These are phyloP conservation scores for Steinernema feltiae DNA, from an alignment of 1,140 invertebrate genomes.

Conservation along the genomic window DNA sequence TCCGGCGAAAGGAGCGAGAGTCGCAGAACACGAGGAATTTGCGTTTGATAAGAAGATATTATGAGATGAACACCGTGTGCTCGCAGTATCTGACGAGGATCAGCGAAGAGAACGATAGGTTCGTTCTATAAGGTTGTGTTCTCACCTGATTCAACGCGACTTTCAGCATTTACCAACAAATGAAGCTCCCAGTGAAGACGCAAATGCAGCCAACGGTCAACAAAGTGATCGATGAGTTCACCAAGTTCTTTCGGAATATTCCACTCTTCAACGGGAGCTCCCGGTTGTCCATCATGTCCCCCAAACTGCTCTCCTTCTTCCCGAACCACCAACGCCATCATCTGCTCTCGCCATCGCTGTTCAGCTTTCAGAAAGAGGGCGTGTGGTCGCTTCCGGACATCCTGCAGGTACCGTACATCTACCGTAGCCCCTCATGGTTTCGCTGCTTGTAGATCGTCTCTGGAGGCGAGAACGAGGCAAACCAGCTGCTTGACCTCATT, in stretches of 20 bases:
- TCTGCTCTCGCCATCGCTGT: background rate
- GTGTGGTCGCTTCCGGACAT: background rate
- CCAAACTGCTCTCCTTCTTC: background rate
- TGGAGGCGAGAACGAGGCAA: background rate
- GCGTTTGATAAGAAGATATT: background rate
- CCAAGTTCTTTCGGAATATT: background rate
- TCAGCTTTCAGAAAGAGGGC: background rate
- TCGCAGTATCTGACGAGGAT: background rate
- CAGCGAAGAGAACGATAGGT: background rate
- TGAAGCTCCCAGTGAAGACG: background rate
- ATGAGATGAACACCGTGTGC: background rate
- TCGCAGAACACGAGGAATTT: background rate
- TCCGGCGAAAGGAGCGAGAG: background rate
- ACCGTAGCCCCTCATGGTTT: background rate
- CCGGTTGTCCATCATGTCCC: background rate
- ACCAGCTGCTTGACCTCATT: conserved; percentile 1
- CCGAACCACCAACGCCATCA: background rate
- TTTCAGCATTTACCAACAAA: background rate
- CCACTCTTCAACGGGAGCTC: background rate
- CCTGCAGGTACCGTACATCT: background rate
- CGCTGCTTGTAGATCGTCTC: background rate
- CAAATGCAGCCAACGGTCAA: background rate
- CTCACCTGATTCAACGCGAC: background rate
- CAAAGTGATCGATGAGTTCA: background rate
- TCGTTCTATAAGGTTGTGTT: background rate